Percentiles rank a stretch among this genome's conserved stretches.
Evolutionary conservation across 2,888 invertebrate species (phyloP).

Genomic region (Siphlonurus alternatus): DNA sequence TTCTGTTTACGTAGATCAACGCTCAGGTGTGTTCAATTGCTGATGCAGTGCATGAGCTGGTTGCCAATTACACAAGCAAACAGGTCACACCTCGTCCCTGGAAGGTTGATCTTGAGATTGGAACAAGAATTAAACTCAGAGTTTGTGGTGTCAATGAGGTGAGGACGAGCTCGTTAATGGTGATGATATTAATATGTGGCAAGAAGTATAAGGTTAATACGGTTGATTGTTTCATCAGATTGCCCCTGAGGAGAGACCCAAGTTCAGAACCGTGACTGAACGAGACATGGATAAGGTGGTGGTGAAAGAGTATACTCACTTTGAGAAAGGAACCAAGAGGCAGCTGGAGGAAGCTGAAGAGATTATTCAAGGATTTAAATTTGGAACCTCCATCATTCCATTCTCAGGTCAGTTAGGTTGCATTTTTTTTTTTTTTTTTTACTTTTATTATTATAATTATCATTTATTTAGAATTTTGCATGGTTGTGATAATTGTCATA

Average conservation of each 20-base stretch:
- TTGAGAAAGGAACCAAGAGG: background rate
- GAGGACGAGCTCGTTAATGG: no score
- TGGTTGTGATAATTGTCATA: background rate
- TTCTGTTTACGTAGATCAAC: no score
- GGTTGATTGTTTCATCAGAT: background rate
- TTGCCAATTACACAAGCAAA: background rate
- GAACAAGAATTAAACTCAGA: background rate
- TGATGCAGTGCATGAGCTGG: background rate
- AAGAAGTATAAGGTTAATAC: background rate
- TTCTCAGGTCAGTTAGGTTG: background rate
- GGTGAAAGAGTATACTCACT: background rate
- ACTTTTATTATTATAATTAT: background rate
- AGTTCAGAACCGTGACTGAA: background rate
- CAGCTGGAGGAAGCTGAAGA: background rate
- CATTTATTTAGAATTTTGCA: background rate
- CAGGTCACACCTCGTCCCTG: background rate
- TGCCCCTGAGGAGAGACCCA: background rate
- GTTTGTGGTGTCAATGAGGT: background rate
- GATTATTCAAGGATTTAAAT: conserved; percentile 2
- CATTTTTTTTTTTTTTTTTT: background rate
- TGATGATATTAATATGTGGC: background rate
- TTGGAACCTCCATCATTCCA: conserved; percentile 5
- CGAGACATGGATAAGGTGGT: background rate
- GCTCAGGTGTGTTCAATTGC: no score
- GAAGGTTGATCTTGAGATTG: background rate